Percentiles rank a stretch among this genome's conserved stretches.
Conservation (phyloP, 2,113 vertebrate species). For the Sturnira hondurensis region DNA sequence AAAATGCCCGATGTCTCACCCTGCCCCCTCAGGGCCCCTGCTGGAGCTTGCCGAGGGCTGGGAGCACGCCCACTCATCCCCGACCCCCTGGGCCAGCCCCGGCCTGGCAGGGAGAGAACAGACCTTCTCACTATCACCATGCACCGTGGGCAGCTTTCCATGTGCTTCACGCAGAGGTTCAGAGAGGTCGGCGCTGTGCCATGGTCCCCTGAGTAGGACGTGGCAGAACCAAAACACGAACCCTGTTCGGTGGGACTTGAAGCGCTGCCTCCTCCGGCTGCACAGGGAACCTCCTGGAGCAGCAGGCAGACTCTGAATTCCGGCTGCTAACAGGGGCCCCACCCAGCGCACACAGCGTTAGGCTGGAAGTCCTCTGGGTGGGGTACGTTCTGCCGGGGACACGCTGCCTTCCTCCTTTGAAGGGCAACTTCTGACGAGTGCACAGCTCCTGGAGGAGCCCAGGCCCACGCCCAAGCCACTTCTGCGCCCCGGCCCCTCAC, state of each 20-base stretch:
- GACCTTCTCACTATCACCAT: fast-evolving
- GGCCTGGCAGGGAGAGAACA: constrained; percentile 58
- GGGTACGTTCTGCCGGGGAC: neutral
- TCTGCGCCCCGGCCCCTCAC: neutral
- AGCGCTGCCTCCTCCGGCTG: neutral
- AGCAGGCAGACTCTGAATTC: neutral
- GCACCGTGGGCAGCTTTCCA: neutral
- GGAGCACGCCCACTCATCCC: constrained; percentile 46
- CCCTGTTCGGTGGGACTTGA: neutral
- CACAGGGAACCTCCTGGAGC: neutral
- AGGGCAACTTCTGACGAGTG: neutral
- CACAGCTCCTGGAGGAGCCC: neutral
- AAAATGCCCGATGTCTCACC: neutral
- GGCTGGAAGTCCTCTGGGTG: neutral
- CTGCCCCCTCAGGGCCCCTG: neutral
- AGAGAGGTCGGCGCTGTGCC: neutral
- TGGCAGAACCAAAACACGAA: neutral
- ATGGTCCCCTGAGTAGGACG: neutral
- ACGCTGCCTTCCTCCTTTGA: neutral
- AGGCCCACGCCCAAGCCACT: fast-evolving
- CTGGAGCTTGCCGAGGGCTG: constrained; percentile 56
- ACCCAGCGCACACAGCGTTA: neutral
- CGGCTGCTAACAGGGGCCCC: neutral
- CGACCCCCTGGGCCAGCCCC: constrained; percentile 44
- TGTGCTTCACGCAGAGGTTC: neutral